Base-by-base conservation (phyloP, 1,140 invertebrate genomes). In the Drosophila leontia region DNA sequence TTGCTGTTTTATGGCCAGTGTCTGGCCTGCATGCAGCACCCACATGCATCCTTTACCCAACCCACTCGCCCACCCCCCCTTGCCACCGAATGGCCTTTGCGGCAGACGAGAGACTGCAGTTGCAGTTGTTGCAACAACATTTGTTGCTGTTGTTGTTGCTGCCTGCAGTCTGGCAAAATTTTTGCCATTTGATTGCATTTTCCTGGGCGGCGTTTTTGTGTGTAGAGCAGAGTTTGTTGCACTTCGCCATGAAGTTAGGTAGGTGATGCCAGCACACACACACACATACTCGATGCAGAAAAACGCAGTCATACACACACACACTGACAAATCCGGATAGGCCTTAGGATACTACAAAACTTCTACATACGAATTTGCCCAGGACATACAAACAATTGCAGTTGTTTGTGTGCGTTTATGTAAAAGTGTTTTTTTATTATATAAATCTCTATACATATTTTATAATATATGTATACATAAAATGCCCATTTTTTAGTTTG, bases 151-250 rank as follows among this genome's bases (percentile, higher is more conserved):
- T 71, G 41, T 37, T 67, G 41, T 35, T 57, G 61, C 48, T 23
- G 71, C 45, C 45, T 84, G 76, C 84, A 80, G 84, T 84, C 84
- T 88, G 80, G 84, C 65, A 84, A 87, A 84, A 87, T 80, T 88
- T 88, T 88, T 88, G 81, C 84, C 85, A 90, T 90, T 90, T 90
- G 85, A 84, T 90, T 90, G 85, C 80, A 83, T 83, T 83, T 79
- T 83, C 71, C 82, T 58, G 68, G 80, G 68, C 47, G 57, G 67
- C 41, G 53, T 86, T 86, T 85, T 81, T 78, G 80, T 88, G 64
- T 63, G 44, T 64, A 64, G 75, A 61, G 83, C 59, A 90, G 86
- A 90, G 85, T 90, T 90, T 90, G 85, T 90, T 90, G 85, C 85
- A 90, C 86, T 72, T 83, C 59, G 47, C 50, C 44, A 61, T 75